Evolutionary conservation across 2,888 invertebrate genomes (phyloP).

Genomic region (Platycheirus rosarum): DNA sequence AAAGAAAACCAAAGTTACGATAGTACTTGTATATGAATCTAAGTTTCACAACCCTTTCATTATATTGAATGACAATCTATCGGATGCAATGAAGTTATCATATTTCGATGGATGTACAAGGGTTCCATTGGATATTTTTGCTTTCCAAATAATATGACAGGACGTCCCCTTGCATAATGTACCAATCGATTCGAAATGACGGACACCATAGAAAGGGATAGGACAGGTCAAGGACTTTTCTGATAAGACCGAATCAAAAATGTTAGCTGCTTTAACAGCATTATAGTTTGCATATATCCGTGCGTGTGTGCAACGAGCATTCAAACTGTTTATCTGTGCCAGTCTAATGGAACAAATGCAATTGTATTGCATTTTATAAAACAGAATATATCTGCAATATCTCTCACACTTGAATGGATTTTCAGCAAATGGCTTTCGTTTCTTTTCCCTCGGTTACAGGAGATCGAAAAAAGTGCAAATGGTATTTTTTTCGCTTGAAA

Average conservation of each 20-base stretch:
- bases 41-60: neutral
- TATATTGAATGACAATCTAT: conserved; percentile 1
- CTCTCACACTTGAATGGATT: conserved; percentile 55
- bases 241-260: conserved; percentile 23
- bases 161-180: neutral
- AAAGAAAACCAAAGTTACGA: too few species aligned
- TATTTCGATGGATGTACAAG: conserved; percentile 40
- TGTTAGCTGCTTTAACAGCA: neutral
- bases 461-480: conserved; percentile 38
- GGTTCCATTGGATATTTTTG: conserved; percentile 18
- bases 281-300: conserved; percentile 43
- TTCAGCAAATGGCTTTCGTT: conserved; percentile 55
- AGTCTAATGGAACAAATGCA: conserved; percentile 23
- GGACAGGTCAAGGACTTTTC: conserved; percentile 57
- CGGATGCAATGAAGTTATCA: conserved; percentile 57
- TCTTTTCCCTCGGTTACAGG: conserved; percentile 42
- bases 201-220: conserved; percentile 30
- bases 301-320: conserved; percentile 21
- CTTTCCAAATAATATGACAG: conserved; percentile 1
- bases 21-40: too few species aligned
- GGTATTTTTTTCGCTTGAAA: conserved; percentile 12
- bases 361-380: conserved; percentile 38
- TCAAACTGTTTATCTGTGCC: conserved; percentile 42
- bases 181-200: conserved; percentile 40
- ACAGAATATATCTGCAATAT: conserved; percentile 54